phyloP scores from a whole-genome alignment of 2,797 vertebrate species.

The Sarcoramphus papa region DNA sequence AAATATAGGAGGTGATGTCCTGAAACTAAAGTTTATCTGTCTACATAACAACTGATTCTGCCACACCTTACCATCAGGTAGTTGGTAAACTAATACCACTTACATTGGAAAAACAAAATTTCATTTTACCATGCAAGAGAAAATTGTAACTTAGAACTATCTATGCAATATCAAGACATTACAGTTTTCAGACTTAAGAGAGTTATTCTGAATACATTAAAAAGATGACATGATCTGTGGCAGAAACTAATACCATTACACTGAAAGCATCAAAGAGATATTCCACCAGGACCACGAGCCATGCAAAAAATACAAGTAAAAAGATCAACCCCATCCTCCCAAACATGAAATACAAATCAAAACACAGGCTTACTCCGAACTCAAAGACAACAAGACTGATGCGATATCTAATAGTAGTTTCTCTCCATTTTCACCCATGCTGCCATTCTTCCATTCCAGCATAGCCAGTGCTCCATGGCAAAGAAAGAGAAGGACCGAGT shows the following conservation, averaged over 20 bases:
- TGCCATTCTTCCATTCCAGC: constrained; percentile 84
- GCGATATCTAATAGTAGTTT: constrained; percentile 81
- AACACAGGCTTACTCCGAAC: constrained; percentile 77
- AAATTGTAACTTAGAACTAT: not conserved
- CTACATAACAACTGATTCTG: not conserved
- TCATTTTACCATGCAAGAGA: not conserved
- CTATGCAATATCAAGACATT: not conserved
- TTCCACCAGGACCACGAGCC: not conserved
- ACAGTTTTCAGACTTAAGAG: not conserved
- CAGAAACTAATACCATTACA: not conserved
- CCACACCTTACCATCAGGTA: not conserved
- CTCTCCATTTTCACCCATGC: constrained; percentile 76
- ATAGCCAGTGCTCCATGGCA: constrained; percentile 92
- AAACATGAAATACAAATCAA: not conserved
- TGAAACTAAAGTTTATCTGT: not conserved
- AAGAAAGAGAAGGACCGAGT: constrained; percentile 80
- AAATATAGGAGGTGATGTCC: not conserved
- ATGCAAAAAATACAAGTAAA: not conserved
- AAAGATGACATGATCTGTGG: not conserved
- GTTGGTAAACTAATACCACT: not conserved
- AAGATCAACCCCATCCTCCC: not conserved
- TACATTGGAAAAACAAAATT: not conserved
- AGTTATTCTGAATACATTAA: not conserved
- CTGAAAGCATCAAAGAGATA: not conserved
- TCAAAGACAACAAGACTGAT: constrained; percentile 80